Evolutionary conservation across 2,888 invertebrate species (phyloP).

Genomic region (Hanleya hanleyi): DNA sequence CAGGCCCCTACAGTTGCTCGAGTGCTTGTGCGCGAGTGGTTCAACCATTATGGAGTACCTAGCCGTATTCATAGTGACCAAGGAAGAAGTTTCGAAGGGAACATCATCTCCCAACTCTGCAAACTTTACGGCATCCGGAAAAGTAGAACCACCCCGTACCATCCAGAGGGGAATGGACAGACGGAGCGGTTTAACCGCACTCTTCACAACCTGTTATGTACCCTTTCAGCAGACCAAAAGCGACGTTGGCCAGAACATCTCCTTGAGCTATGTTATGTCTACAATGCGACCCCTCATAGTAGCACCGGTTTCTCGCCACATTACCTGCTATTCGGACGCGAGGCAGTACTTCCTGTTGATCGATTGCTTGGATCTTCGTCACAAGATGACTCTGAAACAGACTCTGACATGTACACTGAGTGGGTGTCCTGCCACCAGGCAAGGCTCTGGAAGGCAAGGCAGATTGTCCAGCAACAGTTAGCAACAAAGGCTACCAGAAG

Average conservation of each 20-base stretch:
- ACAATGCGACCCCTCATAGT: background rate
- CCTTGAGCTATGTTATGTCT: constrained; percentile 1
- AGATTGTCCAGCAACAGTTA: background rate
- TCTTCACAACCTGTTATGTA: constrained; percentile 18
- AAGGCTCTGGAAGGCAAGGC: background rate
- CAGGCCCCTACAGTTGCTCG: constrained; percentile 15
- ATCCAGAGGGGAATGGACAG: constrained; percentile 20
- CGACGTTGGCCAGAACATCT: constrained; percentile 21
- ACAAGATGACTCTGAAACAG: background rate
- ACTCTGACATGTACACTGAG: background rate
- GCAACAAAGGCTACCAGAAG: background rate
- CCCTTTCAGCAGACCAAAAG: constrained; percentile 15
- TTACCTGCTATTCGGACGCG: background rate
- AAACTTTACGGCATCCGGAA: no score
- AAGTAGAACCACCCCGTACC: constrained; percentile 33
- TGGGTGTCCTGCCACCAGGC: background rate
- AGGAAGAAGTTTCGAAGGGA: no score
- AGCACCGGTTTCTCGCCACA: background rate
- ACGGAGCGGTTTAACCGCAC: constrained; percentile 27
- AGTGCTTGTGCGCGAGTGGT: no score
- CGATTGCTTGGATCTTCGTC: background rate
- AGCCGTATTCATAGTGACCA: no score
- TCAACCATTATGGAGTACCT: no score
- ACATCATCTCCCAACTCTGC: no score
- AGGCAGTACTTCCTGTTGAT: background rate